These are phyloP conservation scores for Pitangus sulphuratus DNA, from an alignment of 2,797 vertebrate genomes.

Conservation along the genomic window DNA sequence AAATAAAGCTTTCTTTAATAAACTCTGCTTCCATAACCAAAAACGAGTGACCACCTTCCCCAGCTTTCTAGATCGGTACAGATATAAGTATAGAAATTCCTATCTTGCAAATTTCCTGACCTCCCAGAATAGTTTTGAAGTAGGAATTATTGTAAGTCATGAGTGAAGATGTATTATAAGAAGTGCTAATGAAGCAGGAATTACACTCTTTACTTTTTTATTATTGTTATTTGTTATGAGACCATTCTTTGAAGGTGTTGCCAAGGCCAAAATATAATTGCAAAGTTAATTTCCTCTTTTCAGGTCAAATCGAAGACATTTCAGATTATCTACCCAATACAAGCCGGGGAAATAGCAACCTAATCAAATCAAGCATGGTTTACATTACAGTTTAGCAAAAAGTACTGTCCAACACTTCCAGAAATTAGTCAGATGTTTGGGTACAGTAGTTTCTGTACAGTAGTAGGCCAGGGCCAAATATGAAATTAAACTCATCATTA, in stretches of 20 bases:
- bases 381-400: conserved; percentile 23
- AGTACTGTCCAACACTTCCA: neutral
- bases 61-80: neutral
- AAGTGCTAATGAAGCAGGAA: neutral
- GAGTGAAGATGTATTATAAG: neutral
- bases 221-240: neutral
- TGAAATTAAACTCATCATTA: conserved; percentile 20
- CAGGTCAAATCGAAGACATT: conserved; percentile 25
- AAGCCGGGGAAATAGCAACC: neutral
- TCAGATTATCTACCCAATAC: neutral
- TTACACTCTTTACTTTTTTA: neutral
- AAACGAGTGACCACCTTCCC: neutral
- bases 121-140: conserved; percentile 16
- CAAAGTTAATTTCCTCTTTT: conserved; percentile 33
- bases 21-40: neutral
- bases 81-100: neutral
- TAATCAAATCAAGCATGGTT: neutral
- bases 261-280: neutral
- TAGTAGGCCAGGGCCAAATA: conserved; percentile 12
- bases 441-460: neutral
- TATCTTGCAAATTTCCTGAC: conserved; percentile 27
- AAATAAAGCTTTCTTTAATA: conserved; percentile 1
- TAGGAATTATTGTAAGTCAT: neutral
- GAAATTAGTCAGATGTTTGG: neutral
- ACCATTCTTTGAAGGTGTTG: neutral